Evolutionary conservation across 2,113 vertebrate genomes (phyloP), one percentile per base, ranked within the genome.

Genomic region (Callospermophilus lateralis): DNA sequence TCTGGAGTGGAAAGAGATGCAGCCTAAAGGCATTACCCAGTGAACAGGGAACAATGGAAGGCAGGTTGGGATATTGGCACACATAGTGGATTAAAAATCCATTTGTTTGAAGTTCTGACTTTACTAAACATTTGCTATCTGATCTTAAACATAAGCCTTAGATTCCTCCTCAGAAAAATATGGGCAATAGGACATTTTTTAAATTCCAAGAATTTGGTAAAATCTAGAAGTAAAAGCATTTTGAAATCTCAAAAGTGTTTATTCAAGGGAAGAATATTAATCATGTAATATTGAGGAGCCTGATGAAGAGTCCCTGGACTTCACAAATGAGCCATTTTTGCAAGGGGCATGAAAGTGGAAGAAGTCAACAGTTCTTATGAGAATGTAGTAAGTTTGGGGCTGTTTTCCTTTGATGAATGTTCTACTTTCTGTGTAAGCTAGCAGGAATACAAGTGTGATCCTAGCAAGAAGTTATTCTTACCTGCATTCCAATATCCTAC

Each of bases 161-260:
- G 37, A 77, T 89, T 74, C 58, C 20, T 94, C 85, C 53, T 63
- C 24, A 48, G 42, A 51, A 89, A 94, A 87, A 83, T 67, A 80
- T 17, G 51, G 34, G 70, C 8, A 67, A 55, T 22, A 20, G 12
- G 0, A 74, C 12, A 13, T 34, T 80, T 34, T 81, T 84, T 65
- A 11, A 84, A 78, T 39, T 83, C 17, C 73, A n/a, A 28, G 1
- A 0, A 11, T 26, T 76, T 72, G 28, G 22, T 74, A 87, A 97
- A 92, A 80, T 78, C 22, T 42, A 81, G 61, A 94, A 48, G 6
- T 34, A 4, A 94, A 96, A 51, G 7, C 4, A 76, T 68, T 88
- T 88, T 77, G 6, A 92, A 84, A 90, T 45, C 3, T 73, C 13
- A 37, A 63, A 84, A 55, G 9, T 30, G 10, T 9, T 63, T 80